phyloP scores from a whole-genome alignment of 1,140 invertebrate species.

The Schlechtendalia chinensis region DNA sequence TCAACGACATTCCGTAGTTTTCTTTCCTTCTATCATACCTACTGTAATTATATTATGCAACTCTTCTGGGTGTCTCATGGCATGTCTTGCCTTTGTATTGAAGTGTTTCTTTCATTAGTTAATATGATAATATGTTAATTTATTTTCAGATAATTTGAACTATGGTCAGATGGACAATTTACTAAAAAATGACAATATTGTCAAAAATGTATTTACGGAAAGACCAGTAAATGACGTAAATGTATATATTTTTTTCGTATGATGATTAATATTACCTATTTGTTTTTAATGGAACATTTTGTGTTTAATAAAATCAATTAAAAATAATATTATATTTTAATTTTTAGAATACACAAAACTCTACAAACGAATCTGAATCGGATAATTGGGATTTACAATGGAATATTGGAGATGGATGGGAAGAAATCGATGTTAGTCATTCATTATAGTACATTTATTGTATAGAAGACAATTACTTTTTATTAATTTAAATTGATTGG shows the following conservation, averaged over 20 bases:
- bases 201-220: background rate
- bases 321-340: background rate
- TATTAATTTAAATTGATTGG: too few relatives aligned
- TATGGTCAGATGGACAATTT: background rate
- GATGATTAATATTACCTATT: background rate
- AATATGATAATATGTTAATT: too few relatives aligned
- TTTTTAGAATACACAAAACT: background rate
- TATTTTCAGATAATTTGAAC: background rate
- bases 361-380: conserved; percentile 52
- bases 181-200: background rate
- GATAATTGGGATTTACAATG: conserved; percentile 60
- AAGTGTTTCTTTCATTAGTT: too few relatives aligned
- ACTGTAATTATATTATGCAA: too few relatives aligned
- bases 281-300: too few relatives aligned
- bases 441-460: background rate
- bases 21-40: too few relatives aligned
- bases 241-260: background rate
- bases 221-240: background rate
- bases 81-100: too few relatives aligned
- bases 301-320: background rate
- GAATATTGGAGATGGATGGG: conserved; percentile 22
- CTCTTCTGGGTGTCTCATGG: too few relatives aligned
- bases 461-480: too few relatives aligned
- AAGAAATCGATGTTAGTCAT: background rate
- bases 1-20: too few relatives aligned